Conservation (phyloP, 2,113 vertebrate species). For the Pelmatolapia mariae region DNA sequence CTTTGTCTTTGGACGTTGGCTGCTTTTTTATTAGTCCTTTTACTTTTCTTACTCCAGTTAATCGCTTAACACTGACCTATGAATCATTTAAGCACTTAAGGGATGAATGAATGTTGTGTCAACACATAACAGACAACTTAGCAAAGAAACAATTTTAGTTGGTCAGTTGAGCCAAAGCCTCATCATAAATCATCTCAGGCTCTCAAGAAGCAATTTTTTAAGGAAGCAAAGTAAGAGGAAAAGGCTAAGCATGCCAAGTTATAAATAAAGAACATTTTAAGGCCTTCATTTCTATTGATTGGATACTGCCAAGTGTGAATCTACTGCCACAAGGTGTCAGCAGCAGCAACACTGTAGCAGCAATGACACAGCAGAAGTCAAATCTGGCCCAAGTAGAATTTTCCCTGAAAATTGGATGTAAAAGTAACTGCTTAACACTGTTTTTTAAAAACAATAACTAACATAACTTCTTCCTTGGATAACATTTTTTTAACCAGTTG, state of each 20-base stretch:
- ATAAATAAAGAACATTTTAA: not conserved
- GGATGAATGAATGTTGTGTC: not conserved
- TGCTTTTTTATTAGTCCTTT: not conserved
- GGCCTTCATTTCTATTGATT: not conserved
- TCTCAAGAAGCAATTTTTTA: not conserved
- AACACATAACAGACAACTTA: not conserved
- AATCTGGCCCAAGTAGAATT: not conserved
- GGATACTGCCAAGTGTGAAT: not conserved
- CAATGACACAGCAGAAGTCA: not conserved
- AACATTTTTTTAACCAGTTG: rapidly evolving
- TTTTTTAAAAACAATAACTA: not conserved
- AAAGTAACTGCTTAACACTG: not conserved
- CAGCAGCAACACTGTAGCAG: not conserved
- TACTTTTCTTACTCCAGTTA: not conserved
- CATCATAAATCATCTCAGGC: not conserved
- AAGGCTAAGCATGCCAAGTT: not conserved
- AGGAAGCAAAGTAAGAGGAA: not conserved
- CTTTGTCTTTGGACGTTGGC: not conserved
- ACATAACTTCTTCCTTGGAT: rapidly evolving
- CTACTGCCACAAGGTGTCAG: not conserved
- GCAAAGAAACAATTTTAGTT: not conserved
- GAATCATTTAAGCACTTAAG: not conserved
- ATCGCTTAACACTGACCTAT: not conserved
- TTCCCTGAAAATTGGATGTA: rapidly evolving
- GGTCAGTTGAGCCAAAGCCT: not conserved